Evolutionary conservation across 2,888 invertebrate genomes (phyloP).

Genomic region (Drosophila testacea): DNA sequence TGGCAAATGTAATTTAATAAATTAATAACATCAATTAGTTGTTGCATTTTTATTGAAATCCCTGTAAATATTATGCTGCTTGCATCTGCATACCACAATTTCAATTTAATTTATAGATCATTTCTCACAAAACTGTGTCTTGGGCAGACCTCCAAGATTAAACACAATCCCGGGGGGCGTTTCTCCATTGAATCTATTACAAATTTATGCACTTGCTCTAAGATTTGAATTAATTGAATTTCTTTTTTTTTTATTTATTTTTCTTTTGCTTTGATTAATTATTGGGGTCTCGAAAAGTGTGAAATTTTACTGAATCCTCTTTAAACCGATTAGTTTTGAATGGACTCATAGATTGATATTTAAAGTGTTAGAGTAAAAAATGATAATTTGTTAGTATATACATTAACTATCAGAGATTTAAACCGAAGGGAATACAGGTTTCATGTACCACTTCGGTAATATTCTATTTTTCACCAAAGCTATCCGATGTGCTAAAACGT

Average conservation of each 20-base stretch:
- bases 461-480: no score
- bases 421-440: no score
- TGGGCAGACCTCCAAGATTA: neutral
- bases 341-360: neutral
- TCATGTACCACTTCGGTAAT: no score
- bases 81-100: conserved; percentile 32
- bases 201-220: conserved; percentile 48
- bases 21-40: conserved; percentile 75
- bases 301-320: conserved; percentile 25
- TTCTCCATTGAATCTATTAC: conserved; percentile 29
- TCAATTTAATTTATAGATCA: conserved; percentile 48
- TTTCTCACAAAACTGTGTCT: conserved; percentile 30
- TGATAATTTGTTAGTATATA: no score
- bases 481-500: no score
- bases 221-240: conserved; percentile 32
- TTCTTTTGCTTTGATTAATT: conserved; percentile 26
- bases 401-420: no score
- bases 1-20: conserved; percentile 69
- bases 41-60: conserved; percentile 63
- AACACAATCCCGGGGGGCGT: conserved; percentile 22
- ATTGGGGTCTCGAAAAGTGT: conserved; percentile 24
- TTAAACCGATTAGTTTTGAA: conserved; percentile 35
- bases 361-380: neutral
- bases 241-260: neutral
- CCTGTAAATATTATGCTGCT: conserved; percentile 58